Evolutionary conservation across 2,113 vertebrate species (phyloP).

Genomic region (Microcebus murinus): DNA sequence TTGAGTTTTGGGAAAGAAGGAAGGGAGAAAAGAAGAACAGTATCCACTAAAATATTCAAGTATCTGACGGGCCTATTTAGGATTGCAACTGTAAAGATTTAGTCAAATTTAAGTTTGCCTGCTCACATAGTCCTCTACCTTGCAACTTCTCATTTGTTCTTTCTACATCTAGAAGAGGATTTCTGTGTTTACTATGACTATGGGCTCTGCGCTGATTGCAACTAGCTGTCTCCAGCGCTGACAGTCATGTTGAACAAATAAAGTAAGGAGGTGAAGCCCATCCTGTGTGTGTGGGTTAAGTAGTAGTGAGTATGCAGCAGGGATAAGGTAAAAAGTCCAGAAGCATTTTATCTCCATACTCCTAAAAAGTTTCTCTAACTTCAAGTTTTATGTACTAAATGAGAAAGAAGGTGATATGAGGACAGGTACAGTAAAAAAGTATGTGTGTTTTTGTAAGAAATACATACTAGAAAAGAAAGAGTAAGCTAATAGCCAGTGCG

Average conservation of each 20-base stretch:
- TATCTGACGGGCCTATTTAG: not conserved
- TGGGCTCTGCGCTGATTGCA: not conserved
- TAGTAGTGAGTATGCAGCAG: not conserved
- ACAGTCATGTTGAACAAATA: not conserved
- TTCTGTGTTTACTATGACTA: not conserved
- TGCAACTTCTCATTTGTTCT: not conserved
- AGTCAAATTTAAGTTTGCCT: not conserved
- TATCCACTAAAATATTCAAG: not conserved
- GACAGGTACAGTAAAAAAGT: slow-evolving; percentile 31
- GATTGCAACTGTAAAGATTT: not conserved
- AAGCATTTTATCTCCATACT: not conserved
- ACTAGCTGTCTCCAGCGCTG: not conserved
- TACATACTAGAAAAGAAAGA: slow-evolving; percentile 45
- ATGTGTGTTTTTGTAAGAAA: slow-evolving; percentile 37
- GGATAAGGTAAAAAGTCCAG: not conserved
- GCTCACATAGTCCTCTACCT: not conserved
- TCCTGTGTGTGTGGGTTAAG: not conserved
- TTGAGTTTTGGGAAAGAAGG: not conserved
- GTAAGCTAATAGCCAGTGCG: slow-evolving; percentile 27
- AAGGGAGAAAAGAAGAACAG: not conserved
- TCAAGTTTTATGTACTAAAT: slow-evolving; percentile 45
- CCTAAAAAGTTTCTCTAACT: not conserved
- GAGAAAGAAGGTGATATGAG: slow-evolving; percentile 32
- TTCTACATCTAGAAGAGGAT: not conserved
- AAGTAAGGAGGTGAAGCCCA: not conserved